phyloP scores from a whole-genome alignment of 1,140 invertebrate genomes.

The Ceratina japonica region DNA sequence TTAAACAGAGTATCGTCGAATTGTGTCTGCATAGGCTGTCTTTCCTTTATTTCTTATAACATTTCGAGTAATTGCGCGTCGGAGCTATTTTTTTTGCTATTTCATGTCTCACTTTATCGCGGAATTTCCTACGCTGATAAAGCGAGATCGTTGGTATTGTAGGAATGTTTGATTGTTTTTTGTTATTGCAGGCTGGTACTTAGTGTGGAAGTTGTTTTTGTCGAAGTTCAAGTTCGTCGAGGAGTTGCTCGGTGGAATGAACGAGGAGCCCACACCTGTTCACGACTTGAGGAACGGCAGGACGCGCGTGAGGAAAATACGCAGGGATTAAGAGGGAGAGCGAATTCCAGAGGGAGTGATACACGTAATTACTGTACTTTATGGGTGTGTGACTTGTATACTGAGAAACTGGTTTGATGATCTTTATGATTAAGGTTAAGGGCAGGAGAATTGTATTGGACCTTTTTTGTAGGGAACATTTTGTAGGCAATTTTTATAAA shows the following conservation, averaged over 20 bases:
- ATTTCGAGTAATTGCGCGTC: no score
- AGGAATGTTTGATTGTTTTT: conserved; percentile 44
- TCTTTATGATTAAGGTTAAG: no score
- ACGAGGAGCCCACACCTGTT: conserved; percentile 75
- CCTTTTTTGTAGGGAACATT: neutral
- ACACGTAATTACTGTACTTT: no score
- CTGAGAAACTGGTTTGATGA: no score
- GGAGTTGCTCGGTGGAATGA: conserved; percentile 88
- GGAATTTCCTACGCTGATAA: neutral
- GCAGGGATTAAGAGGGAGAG: conserved; percentile 80
- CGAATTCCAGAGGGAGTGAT: neutral
- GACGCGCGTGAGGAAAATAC: conserved; percentile 80
- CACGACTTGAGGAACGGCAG: conserved; percentile 80
- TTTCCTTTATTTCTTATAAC: no score
- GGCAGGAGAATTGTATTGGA: neutral
- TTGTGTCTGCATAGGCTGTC: no score
- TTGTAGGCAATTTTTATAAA: neutral
- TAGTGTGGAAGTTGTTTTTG: conserved; percentile 94
- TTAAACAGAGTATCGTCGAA: no score
- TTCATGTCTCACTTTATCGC: neutral
- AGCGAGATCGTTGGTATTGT: neutral
- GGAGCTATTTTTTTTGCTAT: neutral
- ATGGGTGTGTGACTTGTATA: no score
- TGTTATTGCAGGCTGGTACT: conserved; percentile 88
- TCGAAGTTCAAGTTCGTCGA: conserved; percentile 92